Base-by-base conservation (phyloP, 1,140 invertebrate species). In the Drosophila cardini region DNA sequence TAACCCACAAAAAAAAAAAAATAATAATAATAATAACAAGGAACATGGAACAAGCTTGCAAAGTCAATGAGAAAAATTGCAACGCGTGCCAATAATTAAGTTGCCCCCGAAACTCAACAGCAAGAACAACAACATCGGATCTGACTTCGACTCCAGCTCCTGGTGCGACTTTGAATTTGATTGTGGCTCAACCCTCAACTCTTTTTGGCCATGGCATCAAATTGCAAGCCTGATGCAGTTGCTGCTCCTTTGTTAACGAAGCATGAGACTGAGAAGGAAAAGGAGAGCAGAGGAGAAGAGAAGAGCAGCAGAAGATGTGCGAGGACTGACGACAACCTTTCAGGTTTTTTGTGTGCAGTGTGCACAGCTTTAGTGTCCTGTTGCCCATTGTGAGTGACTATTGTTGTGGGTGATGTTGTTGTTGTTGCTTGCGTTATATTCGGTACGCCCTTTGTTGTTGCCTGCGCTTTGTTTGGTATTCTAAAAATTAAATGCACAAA, bases 401-500 rank as follows among this genome's bases (percentile, higher is more conserved):
- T 86, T 87, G 84, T 87, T 87, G 84, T 87, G 80, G 80, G 80
- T 71, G 80, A 76, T 73, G 75, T 78, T 70, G 72, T 71, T 63
- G 69, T 42, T 46, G 55, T 55, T 50, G 60, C 55, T 72, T 67
- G 71, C 79, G 83, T 87, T 86, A 82, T 76, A 83, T 87, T 79
- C 77, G 80, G 58, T 77, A 87, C 83, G 83, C 83, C 83, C 83
- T 89, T 87, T 87, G 80, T 87, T 87, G 84, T 72, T 87, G 84
- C 79, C 83, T 80, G 76, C 80, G 84, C 83, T 77, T 87, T 87
- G 83, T 87, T 81, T 83, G 79, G n/a, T 63, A 84, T 89, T 84
- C 80, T 82, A 90, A 89, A 84, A 90, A 89, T 89, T 89, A 89
- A 89, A 89, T 89, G 85, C 84, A 89, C 84, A 89, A 89, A 89